Evolutionary conservation across 2,888 invertebrate genomes (phyloP).

Genomic region (Lepetodrilus schrolli): DNA sequence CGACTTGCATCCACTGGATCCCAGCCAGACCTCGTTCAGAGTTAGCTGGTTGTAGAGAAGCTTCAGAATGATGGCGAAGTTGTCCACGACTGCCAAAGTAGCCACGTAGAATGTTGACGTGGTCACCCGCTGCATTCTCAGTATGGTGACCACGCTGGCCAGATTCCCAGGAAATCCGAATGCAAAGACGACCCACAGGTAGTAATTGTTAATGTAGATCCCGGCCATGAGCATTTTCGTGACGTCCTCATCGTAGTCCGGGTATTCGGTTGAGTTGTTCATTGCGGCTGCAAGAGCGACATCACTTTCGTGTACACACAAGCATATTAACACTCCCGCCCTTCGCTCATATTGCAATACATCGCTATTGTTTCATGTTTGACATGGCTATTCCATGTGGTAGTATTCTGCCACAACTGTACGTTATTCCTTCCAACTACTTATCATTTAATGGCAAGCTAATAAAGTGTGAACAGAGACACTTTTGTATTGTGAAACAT

Average conservation of each 20-base stretch:
- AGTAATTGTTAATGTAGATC: constrained; percentile 27
- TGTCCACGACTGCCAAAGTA: constrained; percentile 24
- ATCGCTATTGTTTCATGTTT: too few species aligned
- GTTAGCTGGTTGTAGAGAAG: constrained; percentile 11
- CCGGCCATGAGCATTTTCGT: not conserved
- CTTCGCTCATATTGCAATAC: too few species aligned
- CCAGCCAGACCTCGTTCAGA: not conserved
- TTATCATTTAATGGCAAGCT: too few species aligned
- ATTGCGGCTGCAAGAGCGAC: too few species aligned
- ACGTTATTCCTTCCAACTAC: too few species aligned
- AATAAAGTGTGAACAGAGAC: too few species aligned
- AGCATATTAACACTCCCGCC: too few species aligned
- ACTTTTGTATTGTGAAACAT: too few species aligned
- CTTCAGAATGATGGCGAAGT: constrained; percentile 17
- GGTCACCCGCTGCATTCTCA: constrained; percentile 24
- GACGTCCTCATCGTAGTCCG: not conserved
- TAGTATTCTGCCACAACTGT: too few species aligned
- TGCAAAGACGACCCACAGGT: constrained; percentile 29
- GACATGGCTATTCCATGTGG: too few species aligned
- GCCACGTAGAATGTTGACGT: constrained; percentile 28
- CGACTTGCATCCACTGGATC: constrained; percentile 12
- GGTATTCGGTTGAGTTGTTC: constrained; percentile 14
- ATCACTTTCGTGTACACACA: too few species aligned
- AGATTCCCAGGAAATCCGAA: constrained; percentile 32
- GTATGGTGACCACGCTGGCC: constrained; percentile 22